Evolutionary conservation across 2,113 vertebrate species (phyloP).

Genomic region (Myrmecophaga tridactyla): DNA sequence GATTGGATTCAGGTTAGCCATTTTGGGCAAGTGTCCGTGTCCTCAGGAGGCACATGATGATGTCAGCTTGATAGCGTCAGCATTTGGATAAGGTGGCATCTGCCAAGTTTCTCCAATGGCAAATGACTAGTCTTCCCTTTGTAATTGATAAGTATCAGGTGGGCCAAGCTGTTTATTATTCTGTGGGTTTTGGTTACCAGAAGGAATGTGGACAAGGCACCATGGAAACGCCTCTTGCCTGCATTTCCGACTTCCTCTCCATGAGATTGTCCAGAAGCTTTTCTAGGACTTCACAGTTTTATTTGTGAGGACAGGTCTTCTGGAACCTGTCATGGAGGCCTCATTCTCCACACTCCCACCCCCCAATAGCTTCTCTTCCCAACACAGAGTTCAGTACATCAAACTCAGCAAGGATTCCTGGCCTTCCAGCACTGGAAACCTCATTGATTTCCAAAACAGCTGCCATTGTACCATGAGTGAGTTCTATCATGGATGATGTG

Average conservation of each 20-base stretch:
- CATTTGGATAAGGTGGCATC: background rate
- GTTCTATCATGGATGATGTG: conserved; percentile 11
- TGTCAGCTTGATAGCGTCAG: background rate
- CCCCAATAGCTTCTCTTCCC: background rate
- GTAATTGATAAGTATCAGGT: background rate
- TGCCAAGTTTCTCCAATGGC: background rate
- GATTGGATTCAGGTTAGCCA: no score
- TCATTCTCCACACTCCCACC: background rate
- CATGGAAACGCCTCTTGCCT: background rate
- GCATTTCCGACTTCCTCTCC: background rate
- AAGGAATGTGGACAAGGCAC: background rate
- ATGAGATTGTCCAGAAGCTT: background rate
- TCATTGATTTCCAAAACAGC: conserved; percentile 66
- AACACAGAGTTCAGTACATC: background rate
- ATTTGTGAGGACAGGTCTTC: no score
- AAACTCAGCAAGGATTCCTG: background rate
- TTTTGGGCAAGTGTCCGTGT: no score
- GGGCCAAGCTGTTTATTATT: background rate
- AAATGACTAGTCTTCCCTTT: background rate
- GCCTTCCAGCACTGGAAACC: background rate
- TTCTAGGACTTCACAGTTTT: background rate
- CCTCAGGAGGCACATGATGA: no score
- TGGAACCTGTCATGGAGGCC: no score
- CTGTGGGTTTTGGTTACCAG: background rate
- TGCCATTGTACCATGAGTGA: conserved; percentile 8